Evolutionary conservation across 2,888 invertebrate genomes (phyloP).

Genomic region (Kryphioiulus occultus): DNA sequence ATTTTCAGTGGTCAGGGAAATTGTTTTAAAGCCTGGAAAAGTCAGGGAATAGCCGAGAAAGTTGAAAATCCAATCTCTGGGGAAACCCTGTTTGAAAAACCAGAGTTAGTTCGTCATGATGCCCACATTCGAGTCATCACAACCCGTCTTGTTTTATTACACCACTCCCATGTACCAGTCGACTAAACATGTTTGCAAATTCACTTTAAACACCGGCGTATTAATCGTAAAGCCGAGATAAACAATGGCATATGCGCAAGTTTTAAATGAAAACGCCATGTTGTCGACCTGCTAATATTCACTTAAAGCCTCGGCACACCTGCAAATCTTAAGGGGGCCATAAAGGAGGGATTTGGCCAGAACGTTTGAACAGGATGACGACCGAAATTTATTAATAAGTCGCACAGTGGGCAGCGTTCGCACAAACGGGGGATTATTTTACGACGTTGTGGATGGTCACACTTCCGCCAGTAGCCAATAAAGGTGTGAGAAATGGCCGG

Average conservation of each 20-base stretch:
- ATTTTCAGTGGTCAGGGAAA: too few species aligned
- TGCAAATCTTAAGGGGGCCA: not conserved
- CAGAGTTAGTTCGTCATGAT: not conserved
- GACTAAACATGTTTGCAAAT: not conserved
- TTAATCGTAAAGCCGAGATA: not conserved
- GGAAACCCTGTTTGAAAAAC: too few species aligned
- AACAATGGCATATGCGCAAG: not conserved
- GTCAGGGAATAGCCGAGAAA: too few species aligned
- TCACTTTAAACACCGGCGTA: not conserved
- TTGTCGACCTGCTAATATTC: not conserved
- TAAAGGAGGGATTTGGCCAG: not conserved
- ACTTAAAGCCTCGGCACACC: not conserved
- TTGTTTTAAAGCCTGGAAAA: too few species aligned
- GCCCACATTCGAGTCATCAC: not conserved
- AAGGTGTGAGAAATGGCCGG: not conserved
- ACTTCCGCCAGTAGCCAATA: not conserved
- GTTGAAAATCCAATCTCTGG: too few species aligned
- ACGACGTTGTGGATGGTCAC: not conserved
- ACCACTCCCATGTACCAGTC: not conserved
- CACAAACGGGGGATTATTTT: conserved; percentile 6
- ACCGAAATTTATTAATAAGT: not conserved
- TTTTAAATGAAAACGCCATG: not conserved
- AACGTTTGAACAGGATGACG: not conserved
- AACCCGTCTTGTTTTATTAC: not conserved
- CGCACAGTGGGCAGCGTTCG: not conserved